Evolutionary conservation across 2,797 vertebrate species (phyloP).

Genomic region (Tragopan temminckii): DNA sequence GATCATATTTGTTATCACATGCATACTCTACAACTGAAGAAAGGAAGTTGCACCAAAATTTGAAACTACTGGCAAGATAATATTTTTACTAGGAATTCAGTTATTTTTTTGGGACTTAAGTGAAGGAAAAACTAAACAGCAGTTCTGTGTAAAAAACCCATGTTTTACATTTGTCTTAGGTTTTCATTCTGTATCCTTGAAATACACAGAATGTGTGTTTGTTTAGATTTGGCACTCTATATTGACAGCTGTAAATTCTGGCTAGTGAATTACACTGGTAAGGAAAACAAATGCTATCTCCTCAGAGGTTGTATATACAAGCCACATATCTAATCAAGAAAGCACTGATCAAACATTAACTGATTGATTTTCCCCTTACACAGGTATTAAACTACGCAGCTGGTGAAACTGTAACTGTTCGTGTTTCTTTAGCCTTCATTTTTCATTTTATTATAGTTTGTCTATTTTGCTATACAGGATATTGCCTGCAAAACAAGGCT

Average conservation of each 20-base stretch:
- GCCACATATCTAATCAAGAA: slow-evolving; percentile 53
- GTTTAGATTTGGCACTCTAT: slow-evolving; percentile 16
- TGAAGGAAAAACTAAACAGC: slow-evolving; percentile 21
- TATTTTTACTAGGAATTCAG: not conserved
- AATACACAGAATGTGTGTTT: slow-evolving; percentile 28
- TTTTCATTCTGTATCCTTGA: slow-evolving; percentile 66
- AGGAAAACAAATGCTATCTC: slow-evolving; percentile 60
- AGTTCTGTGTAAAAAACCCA: not conserved
- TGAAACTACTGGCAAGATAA: not conserved
- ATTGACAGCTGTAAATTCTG: slow-evolving; percentile 75
- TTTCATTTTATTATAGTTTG: slow-evolving; percentile 55
- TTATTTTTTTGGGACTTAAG: slow-evolving; percentile 20
- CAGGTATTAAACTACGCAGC: slow-evolving; percentile 22
- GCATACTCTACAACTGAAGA: not conserved
- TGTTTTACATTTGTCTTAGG: not conserved
- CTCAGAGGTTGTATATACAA: slow-evolving; percentile 35
- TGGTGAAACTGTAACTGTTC: slow-evolving; percentile 58
- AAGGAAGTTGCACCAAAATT: not conserved
- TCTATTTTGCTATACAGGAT: not conserved
- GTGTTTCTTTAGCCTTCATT: slow-evolving; percentile 36
- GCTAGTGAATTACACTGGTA: slow-evolving; percentile 73
- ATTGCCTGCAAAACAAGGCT: not conserved
- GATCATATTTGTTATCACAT: not conserved
- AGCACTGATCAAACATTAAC: slow-evolving; percentile 49
- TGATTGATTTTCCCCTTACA: slow-evolving; percentile 64